Evolutionary conservation across 2,113 vertebrate species (phyloP).

Genomic region (Prunella himalayana): DNA sequence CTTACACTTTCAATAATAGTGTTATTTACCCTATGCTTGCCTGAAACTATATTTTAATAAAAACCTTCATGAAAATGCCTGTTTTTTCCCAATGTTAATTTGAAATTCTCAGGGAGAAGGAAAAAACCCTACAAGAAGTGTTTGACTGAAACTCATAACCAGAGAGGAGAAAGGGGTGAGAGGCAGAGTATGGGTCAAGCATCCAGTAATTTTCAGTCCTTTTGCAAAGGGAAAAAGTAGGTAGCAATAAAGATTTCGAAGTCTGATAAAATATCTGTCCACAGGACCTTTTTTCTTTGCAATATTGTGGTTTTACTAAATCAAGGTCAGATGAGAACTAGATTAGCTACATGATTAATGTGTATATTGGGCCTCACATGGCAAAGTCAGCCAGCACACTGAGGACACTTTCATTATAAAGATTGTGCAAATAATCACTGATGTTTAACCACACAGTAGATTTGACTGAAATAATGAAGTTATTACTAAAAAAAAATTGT

Average conservation of each 20-base stretch:
- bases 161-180: neutral
- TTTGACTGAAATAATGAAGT: neutral
- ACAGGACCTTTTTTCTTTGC: slow-evolving; percentile 9
- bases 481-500: neutral
- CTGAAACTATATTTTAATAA: neutral
- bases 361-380: neutral
- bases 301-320: slow-evolving; percentile 27
- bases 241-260: slow-evolving; percentile 18
- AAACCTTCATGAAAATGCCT: neutral
- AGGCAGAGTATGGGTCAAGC: neutral
- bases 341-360: slow-evolving; percentile 49
- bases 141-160: neutral
- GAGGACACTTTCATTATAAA: neutral
- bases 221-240: neutral
- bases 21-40: neutral
- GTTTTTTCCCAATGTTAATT: neutral
- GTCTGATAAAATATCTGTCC: slow-evolving; percentile 22
- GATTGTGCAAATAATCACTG: neutral
- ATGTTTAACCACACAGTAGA: neutral
- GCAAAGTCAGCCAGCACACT: neutral
- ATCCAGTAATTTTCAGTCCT: neutral
- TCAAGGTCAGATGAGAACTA: slow-evolving; percentile 39
- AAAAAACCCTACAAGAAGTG: neutral
- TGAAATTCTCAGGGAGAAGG: neutral
- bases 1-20: neutral